Evolutionary conservation across 2,888 invertebrate genomes (phyloP), one percentile per base, ranked within the genome.

Genomic region (Orthonevra nobilis): DNA sequence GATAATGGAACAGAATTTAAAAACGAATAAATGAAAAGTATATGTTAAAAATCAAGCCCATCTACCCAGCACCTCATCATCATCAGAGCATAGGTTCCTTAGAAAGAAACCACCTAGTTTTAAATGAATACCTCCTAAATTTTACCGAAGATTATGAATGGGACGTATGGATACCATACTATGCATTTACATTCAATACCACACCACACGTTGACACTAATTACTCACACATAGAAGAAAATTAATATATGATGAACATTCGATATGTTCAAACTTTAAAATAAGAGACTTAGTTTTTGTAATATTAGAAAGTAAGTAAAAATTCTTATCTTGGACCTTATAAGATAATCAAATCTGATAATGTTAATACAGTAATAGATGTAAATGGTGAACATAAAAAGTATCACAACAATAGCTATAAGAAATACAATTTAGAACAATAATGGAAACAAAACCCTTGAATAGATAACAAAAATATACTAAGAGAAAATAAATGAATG

Each of bases 91-190:
- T 38, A 20, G 20, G 38, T 20, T 36, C 56, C 6, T 15, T 38
- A 23, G 36, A 56, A 36, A 6, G 36, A 56, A 56, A 56, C 38
- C 56, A 52, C 34, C 36, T 36, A 20, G 20, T 36, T 23, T 10
- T 56, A 34, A 56, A 56, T 12, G 38, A 38, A 38, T 38, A 28
- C 17, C 28, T 48, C 9, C 17, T 32, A 28, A 30, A 48, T 12
- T 28, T 32, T 2, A 36, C 15, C 10, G 38, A 20, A 40, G 20
- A 40, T 7, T 19, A 40, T 9, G 19, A 40, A 40, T 40, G 40
- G 40, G 40, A 40, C 20, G 20, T 19, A 4, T 56, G 56, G 56
- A n/a, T 56, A 6, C 56, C 56, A 38, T 38, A 56, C 10, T 56
- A 36, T 38, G 38, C 56, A 14, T 48, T 32, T 40, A n/a, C 40